Evolutionary conservation across 1,140 invertebrate genomes (phyloP).

Genomic region (Amphibalanus amphitrite): DNA sequence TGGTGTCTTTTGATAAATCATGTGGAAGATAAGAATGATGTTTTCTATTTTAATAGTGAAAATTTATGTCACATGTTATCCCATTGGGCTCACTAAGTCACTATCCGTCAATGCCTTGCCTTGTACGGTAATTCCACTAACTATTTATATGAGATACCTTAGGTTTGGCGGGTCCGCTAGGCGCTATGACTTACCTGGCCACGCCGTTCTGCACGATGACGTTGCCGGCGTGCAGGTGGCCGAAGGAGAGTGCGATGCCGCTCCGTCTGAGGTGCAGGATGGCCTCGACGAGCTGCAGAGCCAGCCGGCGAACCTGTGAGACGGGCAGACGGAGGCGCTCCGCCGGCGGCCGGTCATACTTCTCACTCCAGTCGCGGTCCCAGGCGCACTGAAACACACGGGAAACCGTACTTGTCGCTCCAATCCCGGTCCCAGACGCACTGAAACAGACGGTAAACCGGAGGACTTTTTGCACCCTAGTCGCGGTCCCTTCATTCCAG

Average conservation of each 20-base stretch:
- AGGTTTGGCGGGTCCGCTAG: too few relatives aligned
- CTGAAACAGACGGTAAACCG: too few relatives aligned
- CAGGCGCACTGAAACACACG: not conserved
- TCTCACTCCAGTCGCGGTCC: not conserved
- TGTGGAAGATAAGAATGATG: too few relatives aligned
- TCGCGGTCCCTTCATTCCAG: too few relatives aligned
- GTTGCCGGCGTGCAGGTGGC: constrained; percentile 27
- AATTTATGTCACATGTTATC: too few relatives aligned
- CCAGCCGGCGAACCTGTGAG: constrained; percentile 22
- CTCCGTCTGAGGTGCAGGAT: constrained; percentile 24
- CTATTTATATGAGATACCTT: too few relatives aligned
- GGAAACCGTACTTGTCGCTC: not conserved
- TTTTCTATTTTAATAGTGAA: too few relatives aligned
- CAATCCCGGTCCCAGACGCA: not conserved
- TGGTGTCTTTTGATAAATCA: too few relatives aligned
- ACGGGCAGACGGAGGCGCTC: constrained; percentile 20
- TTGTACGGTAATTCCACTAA: too few relatives aligned
- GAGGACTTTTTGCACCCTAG: too few relatives aligned
- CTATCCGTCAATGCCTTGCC: too few relatives aligned
- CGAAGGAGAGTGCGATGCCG: constrained; percentile 24
- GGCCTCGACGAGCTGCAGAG: constrained; percentile 25
- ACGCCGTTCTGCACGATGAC: constrained; percentile 24
- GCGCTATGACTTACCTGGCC: constrained; percentile 19
- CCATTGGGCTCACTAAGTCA: too few relatives aligned
- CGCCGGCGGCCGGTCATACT: not conserved